Conservation (phyloP, 2,113 vertebrate genomes). For the Pygoscelis antarcticus region DNA sequence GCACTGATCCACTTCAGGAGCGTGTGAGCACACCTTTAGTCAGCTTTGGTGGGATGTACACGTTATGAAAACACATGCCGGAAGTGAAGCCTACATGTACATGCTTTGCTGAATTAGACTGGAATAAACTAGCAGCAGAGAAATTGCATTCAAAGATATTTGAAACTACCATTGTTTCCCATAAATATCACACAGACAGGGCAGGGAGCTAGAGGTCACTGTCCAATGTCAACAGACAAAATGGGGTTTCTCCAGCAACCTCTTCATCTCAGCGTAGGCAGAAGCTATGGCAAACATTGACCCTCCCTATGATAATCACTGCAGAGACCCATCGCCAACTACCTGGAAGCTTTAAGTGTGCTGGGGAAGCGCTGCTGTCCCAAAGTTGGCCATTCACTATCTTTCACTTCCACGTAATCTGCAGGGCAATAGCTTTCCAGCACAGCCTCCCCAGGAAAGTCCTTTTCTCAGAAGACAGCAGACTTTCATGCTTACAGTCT, state of each 20-base stretch:
- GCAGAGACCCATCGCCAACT: not conserved
- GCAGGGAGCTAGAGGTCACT: not conserved
- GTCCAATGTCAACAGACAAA: not conserved
- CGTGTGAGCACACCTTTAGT: not conserved
- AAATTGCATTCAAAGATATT: not conserved
- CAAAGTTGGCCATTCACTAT: not conserved
- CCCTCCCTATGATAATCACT: not conserved
- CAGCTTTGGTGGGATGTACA: accelerated
- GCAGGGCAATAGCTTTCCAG: not conserved
- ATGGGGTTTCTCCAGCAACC: not conserved
- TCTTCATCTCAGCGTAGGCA: not conserved
- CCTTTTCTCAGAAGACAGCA: not conserved
- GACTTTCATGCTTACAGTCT: not conserved
- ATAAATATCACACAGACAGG: not conserved
- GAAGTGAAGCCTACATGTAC: not conserved
- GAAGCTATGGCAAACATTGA: not conserved
- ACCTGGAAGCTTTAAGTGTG: not conserved
- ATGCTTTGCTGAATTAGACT: not conserved
- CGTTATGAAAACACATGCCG: accelerated
- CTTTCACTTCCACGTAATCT: not conserved
- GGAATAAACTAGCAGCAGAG: not conserved
- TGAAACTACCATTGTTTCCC: not conserved
- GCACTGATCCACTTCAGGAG: not conserved
- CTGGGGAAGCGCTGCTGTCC: not conserved
- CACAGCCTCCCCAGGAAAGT: not conserved